Conservation (phyloP, 2,888 invertebrate species). For the Ashinkailepas kermadecensis region DNA sequence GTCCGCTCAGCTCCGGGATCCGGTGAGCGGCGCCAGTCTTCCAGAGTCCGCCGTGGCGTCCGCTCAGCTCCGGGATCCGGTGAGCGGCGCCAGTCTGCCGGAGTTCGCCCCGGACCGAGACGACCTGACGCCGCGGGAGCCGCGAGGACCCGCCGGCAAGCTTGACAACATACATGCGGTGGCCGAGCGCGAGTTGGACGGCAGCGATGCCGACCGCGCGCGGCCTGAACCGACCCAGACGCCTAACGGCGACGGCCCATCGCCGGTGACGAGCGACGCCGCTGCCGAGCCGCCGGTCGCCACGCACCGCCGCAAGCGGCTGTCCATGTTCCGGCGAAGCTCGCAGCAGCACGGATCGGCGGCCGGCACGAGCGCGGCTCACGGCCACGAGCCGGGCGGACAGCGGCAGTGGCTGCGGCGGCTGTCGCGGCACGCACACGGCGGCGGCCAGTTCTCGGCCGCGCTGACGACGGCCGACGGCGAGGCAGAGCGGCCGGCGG, state of each 20-base stretch:
- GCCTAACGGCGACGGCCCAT: neutral
- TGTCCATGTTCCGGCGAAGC: neutral
- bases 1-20: too few species aligned
- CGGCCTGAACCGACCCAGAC: neutral
- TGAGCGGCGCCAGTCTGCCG: too few species aligned
- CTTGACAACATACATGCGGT: neutral
- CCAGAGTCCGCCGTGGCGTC: too few species aligned
- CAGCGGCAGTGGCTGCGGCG: neutral
- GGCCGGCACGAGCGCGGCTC: neutral
- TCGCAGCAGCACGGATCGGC: neutral
- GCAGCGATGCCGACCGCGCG: neutral
- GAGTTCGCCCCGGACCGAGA: too few species aligned
- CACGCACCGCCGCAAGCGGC: neutral
- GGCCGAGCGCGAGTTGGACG: neutral
- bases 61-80: too few species aligned
- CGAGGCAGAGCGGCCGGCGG: too few species aligned
- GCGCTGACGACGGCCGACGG: too few species aligned
- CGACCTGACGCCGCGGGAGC: too few species aligned
- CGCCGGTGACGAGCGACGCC: neutral
- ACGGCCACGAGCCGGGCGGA: neutral
- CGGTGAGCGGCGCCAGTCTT: too few species aligned
- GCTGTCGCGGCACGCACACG: neutral
- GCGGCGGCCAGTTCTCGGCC: neutral
- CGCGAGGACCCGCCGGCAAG: neutral
- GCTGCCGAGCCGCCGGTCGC: neutral